Percentiles rank a stretch among this genome's conserved stretches.
Conservation (phyloP, 2,888 invertebrate species). For the Clostera curtula region DNA sequence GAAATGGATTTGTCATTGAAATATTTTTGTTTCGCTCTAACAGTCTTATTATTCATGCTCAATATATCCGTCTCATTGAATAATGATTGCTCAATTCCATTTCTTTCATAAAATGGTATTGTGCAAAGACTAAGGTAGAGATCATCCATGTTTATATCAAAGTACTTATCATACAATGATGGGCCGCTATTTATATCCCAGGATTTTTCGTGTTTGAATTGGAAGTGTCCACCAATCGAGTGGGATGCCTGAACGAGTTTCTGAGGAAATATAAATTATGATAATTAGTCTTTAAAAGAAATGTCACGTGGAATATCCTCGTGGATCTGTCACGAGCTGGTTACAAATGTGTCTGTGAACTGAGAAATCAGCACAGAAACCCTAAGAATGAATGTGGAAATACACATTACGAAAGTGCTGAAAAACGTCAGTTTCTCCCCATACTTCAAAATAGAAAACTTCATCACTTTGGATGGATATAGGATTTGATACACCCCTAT, state of each 20-base stretch:
- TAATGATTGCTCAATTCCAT: slow-evolving; percentile 36
- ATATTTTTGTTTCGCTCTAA: slow-evolving; percentile 57
- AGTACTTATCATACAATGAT: slow-evolving; percentile 60
- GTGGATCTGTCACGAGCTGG: no score
- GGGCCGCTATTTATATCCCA: slow-evolving; percentile 54
- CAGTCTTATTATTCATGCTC: slow-evolving; percentile 55
- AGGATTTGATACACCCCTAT: no score
- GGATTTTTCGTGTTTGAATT: slow-evolving; percentile 69
- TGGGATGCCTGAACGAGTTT: slow-evolving; percentile 55
- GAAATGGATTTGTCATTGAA: slow-evolving; percentile 47
- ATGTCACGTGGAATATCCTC: no score
- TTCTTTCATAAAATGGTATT: slow-evolving; percentile 61
- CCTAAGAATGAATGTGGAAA: no score
- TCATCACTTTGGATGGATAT: no score
- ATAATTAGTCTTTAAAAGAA: neutral
- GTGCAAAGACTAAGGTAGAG: slow-evolving; percentile 49
- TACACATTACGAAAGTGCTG: no score
- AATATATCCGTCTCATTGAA: slow-evolving; percentile 51
- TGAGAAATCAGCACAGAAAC: no score
- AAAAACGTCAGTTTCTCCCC: no score
- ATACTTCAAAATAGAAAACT: no score
- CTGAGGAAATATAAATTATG: slow-evolving; percentile 32
- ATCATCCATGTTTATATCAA: slow-evolving; percentile 55
- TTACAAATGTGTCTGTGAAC: no score
- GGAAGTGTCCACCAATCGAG: slow-evolving; percentile 64